Evolutionary conservation across 2,797 vertebrate species (phyloP).

Genomic region (Chromis chromis): DNA sequence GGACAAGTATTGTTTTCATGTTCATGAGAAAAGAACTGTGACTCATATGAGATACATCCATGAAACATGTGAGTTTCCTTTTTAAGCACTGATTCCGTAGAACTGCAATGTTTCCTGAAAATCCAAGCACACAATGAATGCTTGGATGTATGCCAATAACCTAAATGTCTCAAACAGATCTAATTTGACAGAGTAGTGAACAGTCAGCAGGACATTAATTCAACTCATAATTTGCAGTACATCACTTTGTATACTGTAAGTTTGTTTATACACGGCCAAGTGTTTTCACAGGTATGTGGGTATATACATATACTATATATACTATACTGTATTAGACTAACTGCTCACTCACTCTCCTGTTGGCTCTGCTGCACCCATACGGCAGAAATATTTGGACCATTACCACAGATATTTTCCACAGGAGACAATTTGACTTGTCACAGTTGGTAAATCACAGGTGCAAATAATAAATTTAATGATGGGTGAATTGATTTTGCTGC

Average conservation of each 20-base stretch:
- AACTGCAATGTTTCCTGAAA: neutral
- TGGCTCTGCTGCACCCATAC: no score
- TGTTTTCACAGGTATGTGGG: neutral
- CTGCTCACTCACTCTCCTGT: no score
- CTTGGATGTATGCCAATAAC: conserved; percentile 11
- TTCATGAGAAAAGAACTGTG: conserved; percentile 11
- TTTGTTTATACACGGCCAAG: neutral
- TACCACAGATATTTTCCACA: no score
- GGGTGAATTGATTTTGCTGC: no score
- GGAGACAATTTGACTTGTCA: no score
- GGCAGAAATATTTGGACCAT: no score
- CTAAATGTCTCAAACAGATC: neutral
- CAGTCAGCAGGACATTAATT: conserved; percentile 6
- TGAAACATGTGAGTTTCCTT: neutral
- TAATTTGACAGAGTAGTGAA: conserved; percentile 13
- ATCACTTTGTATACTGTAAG: neutral
- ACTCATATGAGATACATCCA: neutral
- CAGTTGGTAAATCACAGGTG: no score
- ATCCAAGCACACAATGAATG: neutral
- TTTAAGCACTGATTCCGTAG: neutral
- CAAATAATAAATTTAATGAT: no score
- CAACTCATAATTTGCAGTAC: conserved; percentile 3
- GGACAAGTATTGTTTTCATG: neutral
- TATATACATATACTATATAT: neutral
- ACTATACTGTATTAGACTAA: no score